Evolutionary conservation across 2,797 vertebrate species (phyloP).

Genomic region (Danio jaintianensis): DNA sequence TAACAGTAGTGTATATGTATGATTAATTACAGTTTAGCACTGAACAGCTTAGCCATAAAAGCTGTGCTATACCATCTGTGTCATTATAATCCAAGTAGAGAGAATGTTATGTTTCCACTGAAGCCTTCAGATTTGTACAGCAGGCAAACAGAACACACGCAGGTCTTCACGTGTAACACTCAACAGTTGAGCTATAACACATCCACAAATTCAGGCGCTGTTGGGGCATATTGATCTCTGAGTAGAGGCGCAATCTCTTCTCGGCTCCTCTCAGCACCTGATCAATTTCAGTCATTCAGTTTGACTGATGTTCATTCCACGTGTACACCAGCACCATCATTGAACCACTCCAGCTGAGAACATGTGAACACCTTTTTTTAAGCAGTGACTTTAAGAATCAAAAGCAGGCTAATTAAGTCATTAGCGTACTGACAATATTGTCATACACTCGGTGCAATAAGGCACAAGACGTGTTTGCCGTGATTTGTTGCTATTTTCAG

Average conservation of each 20-base stretch:
- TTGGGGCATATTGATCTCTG: slow-evolving; percentile 47
- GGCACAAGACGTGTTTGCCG: too few species aligned
- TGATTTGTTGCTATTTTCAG: too few species aligned
- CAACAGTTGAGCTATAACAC: background rate
- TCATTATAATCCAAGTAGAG: background rate
- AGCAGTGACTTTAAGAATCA: background rate
- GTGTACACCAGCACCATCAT: slow-evolving; percentile 17
- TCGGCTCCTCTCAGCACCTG: slow-evolving; percentile 23
- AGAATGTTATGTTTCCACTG: background rate
- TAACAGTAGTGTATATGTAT: background rate
- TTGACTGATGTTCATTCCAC: slow-evolving; percentile 38
- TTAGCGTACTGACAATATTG: background rate
- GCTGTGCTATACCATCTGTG: background rate
- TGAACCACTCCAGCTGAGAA: slow-evolving; percentile 47
- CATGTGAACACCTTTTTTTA: slow-evolving; percentile 33
- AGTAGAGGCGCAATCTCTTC: slow-evolving; percentile 27
- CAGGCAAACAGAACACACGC: slow-evolving; percentile 17
- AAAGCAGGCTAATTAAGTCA: background rate
- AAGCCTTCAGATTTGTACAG: background rate
- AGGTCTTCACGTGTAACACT: slow-evolving; percentile 26
- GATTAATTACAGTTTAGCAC: background rate
- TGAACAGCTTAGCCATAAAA: background rate
- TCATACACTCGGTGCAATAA: too few species aligned
- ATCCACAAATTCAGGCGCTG: slow-evolving; percentile 24
- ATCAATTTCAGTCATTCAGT: slow-evolving; percentile 54